A percentile compares a stretch with the other conserved stretches of the same genome.
phyloP scores from a whole-genome alignment of 2,113 vertebrate genomes.

The Helogale parvula region DNA sequence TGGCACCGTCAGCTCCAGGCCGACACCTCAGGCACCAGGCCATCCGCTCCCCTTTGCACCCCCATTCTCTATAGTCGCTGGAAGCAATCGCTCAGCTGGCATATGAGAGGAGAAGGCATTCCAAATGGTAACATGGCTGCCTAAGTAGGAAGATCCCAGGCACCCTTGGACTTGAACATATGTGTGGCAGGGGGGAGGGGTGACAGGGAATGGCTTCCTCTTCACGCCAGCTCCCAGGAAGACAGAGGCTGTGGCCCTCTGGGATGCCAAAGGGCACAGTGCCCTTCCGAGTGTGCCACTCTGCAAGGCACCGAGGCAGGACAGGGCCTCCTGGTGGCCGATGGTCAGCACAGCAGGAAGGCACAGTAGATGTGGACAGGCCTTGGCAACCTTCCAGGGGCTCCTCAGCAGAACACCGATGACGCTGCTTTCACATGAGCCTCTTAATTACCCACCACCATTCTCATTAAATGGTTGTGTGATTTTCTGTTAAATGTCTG shows the following conservation, averaged over 20 bases:
- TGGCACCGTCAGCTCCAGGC: not conserved
- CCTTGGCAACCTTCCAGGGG: not conserved
- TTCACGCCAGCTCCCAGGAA: not conserved
- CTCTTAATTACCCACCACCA: not conserved
- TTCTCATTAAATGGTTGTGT: not conserved
- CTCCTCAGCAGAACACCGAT: not conserved
- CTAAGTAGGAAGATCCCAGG: not conserved
- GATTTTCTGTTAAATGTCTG: not conserved
- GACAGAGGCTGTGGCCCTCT: not conserved
- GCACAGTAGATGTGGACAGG: fast-evolving
- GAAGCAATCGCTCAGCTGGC: not conserved
- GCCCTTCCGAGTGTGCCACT: no score
- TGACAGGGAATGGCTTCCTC: not conserved
- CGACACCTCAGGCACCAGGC: not conserved
- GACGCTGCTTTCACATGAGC: not conserved
- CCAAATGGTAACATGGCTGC: not conserved
- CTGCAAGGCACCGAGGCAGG: no score
- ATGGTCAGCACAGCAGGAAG: not conserved
- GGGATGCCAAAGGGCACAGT: not conserved
- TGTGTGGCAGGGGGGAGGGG: fast-evolving
- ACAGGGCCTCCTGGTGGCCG: fast-evolving
- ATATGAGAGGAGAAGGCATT: no score
- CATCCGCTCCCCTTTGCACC: not conserved
- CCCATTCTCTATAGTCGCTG: not conserved
- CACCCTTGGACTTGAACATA: not conserved